These are phyloP conservation scores for Platanista minor DNA, from an alignment of 2,113 vertebrate genomes.

Conservation along the genomic window DNA sequence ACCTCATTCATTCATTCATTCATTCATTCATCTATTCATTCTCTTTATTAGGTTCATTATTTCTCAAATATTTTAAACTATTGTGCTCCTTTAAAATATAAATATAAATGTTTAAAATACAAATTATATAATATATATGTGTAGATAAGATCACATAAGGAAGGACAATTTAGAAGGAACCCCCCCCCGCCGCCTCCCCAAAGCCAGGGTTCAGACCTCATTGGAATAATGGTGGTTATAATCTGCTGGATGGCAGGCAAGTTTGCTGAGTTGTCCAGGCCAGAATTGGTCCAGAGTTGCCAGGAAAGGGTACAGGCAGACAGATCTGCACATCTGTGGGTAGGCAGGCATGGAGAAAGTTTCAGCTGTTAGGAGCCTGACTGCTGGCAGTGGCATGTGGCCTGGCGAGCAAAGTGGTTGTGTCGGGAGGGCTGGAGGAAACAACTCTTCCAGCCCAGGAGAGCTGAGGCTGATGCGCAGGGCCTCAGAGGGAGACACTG, in stretches of 20 bases:
- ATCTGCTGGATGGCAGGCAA: background rate
- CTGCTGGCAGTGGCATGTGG: background rate
- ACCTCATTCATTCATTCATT: background rate
- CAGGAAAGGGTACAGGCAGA: background rate
- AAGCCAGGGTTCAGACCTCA: background rate
- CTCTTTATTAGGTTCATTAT: background rate
- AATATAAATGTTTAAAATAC: background rate
- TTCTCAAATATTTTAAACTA: background rate
- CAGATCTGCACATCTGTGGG: background rate
- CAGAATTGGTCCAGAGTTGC: background rate
- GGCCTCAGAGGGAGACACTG: background rate
- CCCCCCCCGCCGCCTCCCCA: too few species aligned
- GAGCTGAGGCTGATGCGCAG: background rate
- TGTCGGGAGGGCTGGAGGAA: too few species aligned
- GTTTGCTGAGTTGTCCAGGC: background rate
- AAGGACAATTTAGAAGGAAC: background rate
- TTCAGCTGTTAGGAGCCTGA: background rate
- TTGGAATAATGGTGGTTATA: background rate
- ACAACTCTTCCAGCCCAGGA: background rate
- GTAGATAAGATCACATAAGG: background rate
- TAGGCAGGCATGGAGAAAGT: background rate
- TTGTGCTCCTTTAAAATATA: background rate
- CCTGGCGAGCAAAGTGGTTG: background rate
- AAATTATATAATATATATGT: background rate
- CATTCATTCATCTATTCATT: background rate